A percentile compares a stretch with the other conserved stretches of the same genome.
phyloP scores from a whole-genome alignment of 2,113 vertebrate genomes.

The Hyla sarda region DNA sequence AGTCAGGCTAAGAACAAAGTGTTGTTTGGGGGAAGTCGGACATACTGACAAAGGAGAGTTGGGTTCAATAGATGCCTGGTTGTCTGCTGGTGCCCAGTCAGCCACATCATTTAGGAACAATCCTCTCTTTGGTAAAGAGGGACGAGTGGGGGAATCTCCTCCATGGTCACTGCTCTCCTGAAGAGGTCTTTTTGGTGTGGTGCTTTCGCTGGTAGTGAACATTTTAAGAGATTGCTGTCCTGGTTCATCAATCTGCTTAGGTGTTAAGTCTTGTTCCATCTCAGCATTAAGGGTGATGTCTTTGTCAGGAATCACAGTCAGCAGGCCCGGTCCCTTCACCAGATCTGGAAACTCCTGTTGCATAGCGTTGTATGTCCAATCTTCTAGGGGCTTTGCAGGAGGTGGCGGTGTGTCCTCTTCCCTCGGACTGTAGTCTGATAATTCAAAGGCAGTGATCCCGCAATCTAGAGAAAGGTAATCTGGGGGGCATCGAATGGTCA shows the following conservation, averaged over 20 bases:
- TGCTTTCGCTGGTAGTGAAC: conserved; percentile 70
- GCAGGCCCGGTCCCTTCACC: conserved; percentile 82
- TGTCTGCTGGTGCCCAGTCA: conserved; percentile 8
- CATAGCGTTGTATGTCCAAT: conserved; percentile 79
- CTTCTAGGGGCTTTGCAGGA: conserved; percentile 76
- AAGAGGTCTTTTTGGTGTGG: conserved; percentile 82
- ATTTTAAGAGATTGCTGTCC: conserved; percentile 58
- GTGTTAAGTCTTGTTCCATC: conserved; percentile 60
- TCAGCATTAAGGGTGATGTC: conserved; percentile 64
- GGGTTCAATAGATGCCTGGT: not conserved
- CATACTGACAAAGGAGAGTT: not conserved
- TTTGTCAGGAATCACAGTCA: conserved; percentile 72
- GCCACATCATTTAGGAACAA: conserved; percentile 76
- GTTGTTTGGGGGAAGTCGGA: conserved; percentile 24
- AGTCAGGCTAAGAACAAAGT: conserved; percentile 39
- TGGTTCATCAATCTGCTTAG: conserved; percentile 62
- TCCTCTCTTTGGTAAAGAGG: conserved; percentile 85
- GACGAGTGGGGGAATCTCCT: conserved; percentile 85
- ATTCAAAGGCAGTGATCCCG: conserved; percentile 95
- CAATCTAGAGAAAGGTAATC: conserved; percentile 98
- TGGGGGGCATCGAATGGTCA: conserved; percentile 96
- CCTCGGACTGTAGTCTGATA: conserved; percentile 94
- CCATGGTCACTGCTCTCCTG: conserved; percentile 82
- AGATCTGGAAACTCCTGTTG: conserved; percentile 83
- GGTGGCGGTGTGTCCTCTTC: conserved; percentile 78